Evolutionary conservation across 2,888 invertebrate genomes (phyloP).

Genomic region (Glyphotaelius pellucidus): DNA sequence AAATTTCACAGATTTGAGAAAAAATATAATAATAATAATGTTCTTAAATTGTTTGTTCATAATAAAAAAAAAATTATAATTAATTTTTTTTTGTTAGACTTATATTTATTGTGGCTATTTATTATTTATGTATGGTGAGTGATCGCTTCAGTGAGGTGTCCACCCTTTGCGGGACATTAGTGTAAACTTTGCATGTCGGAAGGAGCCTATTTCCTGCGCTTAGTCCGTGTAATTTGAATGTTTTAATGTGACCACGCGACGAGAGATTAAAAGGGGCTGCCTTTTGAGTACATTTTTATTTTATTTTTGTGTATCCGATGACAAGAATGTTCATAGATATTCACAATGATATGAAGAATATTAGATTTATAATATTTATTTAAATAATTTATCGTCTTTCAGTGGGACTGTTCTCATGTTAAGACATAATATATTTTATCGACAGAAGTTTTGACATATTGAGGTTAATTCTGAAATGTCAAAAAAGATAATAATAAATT

Average conservation of each 20-base stretch:
- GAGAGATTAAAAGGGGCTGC: conserved; percentile 19
- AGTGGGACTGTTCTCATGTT: too few relatives aligned
- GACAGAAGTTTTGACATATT: too few relatives aligned
- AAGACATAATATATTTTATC: too few relatives aligned
- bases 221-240: conserved; percentile 66
- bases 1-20: neutral
- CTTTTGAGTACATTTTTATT: conserved; percentile 19
- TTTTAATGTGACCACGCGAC: conserved; percentile 59
- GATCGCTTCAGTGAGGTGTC: conserved; percentile 49
- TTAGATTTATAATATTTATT: too few relatives aligned
- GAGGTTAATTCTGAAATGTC: too few relatives aligned
- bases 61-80: too few relatives aligned
- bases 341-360: too few relatives aligned
- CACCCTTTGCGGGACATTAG: conserved; percentile 54
- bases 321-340: conserved; percentile 47
- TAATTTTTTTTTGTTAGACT: too few relatives aligned
- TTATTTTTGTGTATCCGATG: conserved; percentile 16
- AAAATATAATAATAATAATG: too few relatives aligned
- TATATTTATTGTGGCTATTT: neutral
- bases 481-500: too few relatives aligned
- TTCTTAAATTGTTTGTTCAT: too few relatives aligned
- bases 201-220: conserved; percentile 68
- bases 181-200: conserved; percentile 67
- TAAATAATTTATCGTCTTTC: too few relatives aligned
- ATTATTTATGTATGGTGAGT: neutral